Conservation (phyloP, 1,140 invertebrate genomes). For the Aphelinus certus region DNA sequence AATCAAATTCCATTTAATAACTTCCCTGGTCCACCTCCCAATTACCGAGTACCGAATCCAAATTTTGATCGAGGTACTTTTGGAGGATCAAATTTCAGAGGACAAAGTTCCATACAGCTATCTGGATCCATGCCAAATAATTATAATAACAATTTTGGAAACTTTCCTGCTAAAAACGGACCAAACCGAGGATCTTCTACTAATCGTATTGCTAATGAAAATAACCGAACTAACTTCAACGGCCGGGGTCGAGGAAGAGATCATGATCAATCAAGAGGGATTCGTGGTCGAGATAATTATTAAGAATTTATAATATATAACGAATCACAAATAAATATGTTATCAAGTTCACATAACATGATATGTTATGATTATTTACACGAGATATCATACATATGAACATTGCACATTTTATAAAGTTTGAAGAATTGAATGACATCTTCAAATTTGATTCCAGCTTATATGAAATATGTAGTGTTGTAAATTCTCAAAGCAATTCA, state of each 20-base stretch:
- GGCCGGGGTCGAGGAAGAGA: constrained; percentile 58
- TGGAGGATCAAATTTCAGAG: constrained; percentile 56
- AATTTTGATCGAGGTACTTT: constrained; percentile 52
- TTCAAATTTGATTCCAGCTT: no score
- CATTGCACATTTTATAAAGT: no score
- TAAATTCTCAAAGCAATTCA: no score
- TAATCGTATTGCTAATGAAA: constrained; percentile 53
- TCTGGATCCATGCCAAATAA: constrained; percentile 43
- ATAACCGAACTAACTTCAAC: constrained; percentile 54
- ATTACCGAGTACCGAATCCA: constrained; percentile 52
- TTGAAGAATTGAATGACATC: no score
- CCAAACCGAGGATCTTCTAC: constrained; percentile 53
- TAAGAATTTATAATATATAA: constrained; percentile 38
- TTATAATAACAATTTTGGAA: constrained; percentile 51
- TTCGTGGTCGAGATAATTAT: constrained; percentile 56
- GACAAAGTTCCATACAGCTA: constrained; percentile 41
- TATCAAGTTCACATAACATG: no score
- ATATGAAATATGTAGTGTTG: no score
- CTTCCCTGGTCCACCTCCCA: constrained; percentile 56
- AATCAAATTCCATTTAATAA: constrained; percentile 50
- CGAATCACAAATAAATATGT: no score
- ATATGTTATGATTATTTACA: no score
- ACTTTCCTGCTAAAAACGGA: constrained; percentile 51
- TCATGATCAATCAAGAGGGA: constrained; percentile 52
- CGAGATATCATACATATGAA: no score